Base-by-base conservation (phyloP, 1,140 invertebrate genomes). In the Hylyphantes graminicola region DNA sequence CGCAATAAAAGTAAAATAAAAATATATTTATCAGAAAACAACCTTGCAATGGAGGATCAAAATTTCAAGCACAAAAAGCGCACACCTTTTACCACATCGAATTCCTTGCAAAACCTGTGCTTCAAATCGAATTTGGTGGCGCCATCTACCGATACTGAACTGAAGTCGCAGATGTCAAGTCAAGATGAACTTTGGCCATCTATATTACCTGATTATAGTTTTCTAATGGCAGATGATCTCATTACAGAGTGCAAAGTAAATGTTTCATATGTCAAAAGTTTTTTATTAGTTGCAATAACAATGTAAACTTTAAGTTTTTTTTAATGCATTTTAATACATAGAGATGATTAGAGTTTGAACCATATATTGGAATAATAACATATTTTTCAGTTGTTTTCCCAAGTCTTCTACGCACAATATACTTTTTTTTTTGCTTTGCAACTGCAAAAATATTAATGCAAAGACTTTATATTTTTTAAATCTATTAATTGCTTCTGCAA, bases 101-200 rank as follows among this genome's bases (percentile, higher is more conserved):
- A 74, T 53, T 73, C 79, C 0, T 7, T 64, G 0, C n/a, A 61
- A n/a, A 59, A 74, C 3, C 10, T 73, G n/a, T 35, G 53, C 17
- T 64, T 15, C 9, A 61, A 72, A 4, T 35, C n/a, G 3, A 55
- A 72, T 50, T 6, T 54, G 0, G 19, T 82, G 68, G 12, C 57
- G 67, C 68, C 79, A 82, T 82, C 79, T 82, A 48, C 0, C 11
- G 79, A 11, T 10, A 53, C 4, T 2, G 8, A 12, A 12, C 0
- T 57, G 13, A 73, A 73, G 6, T 48, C 51, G 6, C 68, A 70
- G 48, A 54, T 82, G 35, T 19, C 68, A 10, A 82, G 79, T 48
- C 68, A 82, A 63, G 70, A 73, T 73, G 79, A 82, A 54, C 54
- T 82, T 12, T 82, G 79, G 79, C 53, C 61, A 74, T 82, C 68